A percentile compares a stretch with the other conserved stretches of the same genome.
These are phyloP conservation scores for Rhagonycha fulva DNA, from an alignment of 2,888 invertebrate genomes.

Conservation along the genomic window DNA sequence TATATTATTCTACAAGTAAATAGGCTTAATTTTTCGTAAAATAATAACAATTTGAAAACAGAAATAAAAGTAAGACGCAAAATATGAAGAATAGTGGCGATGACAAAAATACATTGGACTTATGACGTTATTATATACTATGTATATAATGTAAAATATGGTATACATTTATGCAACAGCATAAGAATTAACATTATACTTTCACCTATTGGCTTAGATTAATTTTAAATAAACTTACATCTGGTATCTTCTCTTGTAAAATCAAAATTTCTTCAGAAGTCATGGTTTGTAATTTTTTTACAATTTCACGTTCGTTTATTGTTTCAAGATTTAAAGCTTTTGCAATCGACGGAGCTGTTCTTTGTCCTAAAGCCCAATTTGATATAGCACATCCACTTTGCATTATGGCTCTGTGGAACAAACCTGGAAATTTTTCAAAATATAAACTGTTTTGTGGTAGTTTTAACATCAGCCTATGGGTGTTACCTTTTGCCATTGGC, in stretches of 20 bases:
- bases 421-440: conserved; percentile 19
- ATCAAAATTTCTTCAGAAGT: conserved; percentile 23
- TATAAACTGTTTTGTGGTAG: background rate
- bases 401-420: conserved; percentile 48
- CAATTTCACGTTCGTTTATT: conserved; percentile 46
- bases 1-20: too few relatives aligned
- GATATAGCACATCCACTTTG: conserved; percentile 48
- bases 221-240: conserved; percentile 13
- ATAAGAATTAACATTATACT: too few relatives aligned
- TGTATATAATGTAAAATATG: too few relatives aligned
- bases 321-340: conserved; percentile 1
- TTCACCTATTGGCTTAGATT: too few relatives aligned
- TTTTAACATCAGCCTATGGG: background rate
- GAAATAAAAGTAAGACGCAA: too few relatives aligned
- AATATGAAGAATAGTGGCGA: too few relatives aligned
- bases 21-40: too few relatives aligned
- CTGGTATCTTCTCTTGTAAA: conserved; percentile 29
- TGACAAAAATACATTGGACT: too few relatives aligned
- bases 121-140: too few relatives aligned
- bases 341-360: conserved; percentile 45
- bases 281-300: conserved; percentile 46
- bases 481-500: conserved; percentile 47
- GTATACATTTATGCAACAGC: too few relatives aligned
- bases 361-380: conserved; percentile 42
- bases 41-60: too few relatives aligned